These are phyloP conservation scores for Aspidapion aeneum DNA, from an alignment of 2,888 invertebrate genomes.

Conservation along the genomic window DNA sequence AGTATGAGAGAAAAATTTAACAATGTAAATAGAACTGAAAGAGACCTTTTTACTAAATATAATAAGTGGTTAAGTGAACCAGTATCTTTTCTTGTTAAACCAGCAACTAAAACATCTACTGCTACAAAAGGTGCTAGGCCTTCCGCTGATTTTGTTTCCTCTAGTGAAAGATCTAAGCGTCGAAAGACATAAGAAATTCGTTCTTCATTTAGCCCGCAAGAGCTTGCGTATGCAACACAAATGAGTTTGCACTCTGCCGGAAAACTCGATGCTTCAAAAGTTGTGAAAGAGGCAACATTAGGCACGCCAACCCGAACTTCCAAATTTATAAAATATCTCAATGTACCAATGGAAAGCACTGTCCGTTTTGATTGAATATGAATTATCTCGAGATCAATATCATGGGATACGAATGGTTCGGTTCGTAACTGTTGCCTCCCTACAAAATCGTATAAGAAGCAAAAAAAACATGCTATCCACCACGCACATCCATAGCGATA, in stretches of 20 bases:
- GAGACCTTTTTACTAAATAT: neutral
- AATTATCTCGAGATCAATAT: constrained; percentile 5
- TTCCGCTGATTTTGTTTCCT: too few relatives aligned
- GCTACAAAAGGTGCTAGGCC: neutral
- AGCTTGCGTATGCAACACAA: constrained; percentile 2
- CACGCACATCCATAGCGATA: neutral
- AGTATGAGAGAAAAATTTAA: neutral
- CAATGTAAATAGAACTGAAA: neutral
- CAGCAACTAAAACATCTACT: neutral
- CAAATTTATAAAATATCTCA: constrained; percentile 6
- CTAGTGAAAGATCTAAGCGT: constrained; percentile 4
- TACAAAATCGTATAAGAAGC: constrained; percentile 5
- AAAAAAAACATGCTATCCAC: constrained; percentile 9
- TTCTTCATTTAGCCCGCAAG: constrained; percentile 4
- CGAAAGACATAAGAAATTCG: neutral
- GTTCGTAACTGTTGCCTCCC: neutral
- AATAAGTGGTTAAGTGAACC: neutral
- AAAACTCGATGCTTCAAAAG: constrained; percentile 1
- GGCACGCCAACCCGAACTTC: constrained; percentile 4
- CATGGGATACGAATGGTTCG: neutral
- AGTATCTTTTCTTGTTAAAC: neutral
- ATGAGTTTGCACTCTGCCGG: neutral
- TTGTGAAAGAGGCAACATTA: constrained; percentile 5
- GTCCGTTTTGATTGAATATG: constrained; percentile 4
- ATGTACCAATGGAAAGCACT: constrained; percentile 3